Base-by-base conservation (phyloP, 2,888 invertebrate genomes). In the Tryphoninae sp. region DNA sequence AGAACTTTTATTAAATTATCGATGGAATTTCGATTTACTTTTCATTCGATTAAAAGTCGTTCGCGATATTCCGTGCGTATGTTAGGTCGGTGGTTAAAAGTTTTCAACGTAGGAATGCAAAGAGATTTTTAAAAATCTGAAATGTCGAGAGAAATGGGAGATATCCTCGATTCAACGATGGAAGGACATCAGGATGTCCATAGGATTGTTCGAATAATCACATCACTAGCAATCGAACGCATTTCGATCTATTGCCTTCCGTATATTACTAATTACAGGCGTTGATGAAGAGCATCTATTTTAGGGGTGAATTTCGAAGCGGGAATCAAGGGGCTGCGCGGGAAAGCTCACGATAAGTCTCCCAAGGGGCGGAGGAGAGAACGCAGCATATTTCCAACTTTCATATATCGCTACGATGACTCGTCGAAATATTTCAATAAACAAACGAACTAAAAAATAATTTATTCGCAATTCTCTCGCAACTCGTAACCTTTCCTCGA, bases 191-290 rank as follows among this genome's bases (percentile, higher is more conserved):
- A 26, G 78, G 74, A 75, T 75, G 64, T 68, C 62, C 62, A 40
- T 80, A 53, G 22, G 87, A 88, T 88, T 88, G 87, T 72, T 87
- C 88, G 87, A 87, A 89, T 89, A 89, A 89, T 89, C 88, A 88
- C 87, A 87, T 88, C 87, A 88, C 83, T 84, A 87, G 88, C 88
- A 89, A 89, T 89, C 86, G 16, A 33, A 61, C 62, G 62, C 62
- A 11, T 23, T 61, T 87, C 86, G 86, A 83, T 82, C 86, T 86
- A 87, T 87, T 86, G 86, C 85, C 86, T 85, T 87, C 86, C 75
- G 87, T 89, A 86, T 86, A 87, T 88, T 88, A 88, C 88, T 88
- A 88, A 88, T 84, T 80, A 83, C 72, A 76, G 73, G 33, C 68
- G 51, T 51, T 62, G 71, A 58, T 53, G 33, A 53, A 64, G 72